Base-by-base conservation (phyloP, 2,888 invertebrate genomes). In the Pediacus dermestoides region DNA sequence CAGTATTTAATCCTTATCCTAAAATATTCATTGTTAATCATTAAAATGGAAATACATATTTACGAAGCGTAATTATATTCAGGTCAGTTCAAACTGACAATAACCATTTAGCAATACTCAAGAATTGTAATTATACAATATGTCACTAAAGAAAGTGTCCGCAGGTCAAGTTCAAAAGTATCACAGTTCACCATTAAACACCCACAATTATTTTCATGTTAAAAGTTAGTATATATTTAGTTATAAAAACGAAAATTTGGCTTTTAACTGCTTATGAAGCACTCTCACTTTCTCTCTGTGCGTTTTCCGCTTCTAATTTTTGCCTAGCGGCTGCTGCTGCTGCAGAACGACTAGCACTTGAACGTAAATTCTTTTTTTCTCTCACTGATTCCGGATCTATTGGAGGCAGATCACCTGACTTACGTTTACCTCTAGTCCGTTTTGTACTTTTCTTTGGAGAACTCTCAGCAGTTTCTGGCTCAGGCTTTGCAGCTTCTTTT, bases 271-370 rank as follows among this genome's bases (percentile, higher is more conserved):
- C 37, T 52, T 55, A 56, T 52, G 54, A 59, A 45, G 54, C 59
- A 51, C 55, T 55, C 35, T 64, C 64, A 49, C 62, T 60, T 40
- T 64, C 63, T 37, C 60, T 60, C 50, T 61, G 61, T 36, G 52
- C 58, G 47, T 66, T 63, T 52, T 69, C 67, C 9, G 67, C 68
- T 48, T 63, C 63, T 42, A 66, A 58, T 18, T 74, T 74, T 9
- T 74, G 74, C 30, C 75, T 52, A 3, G 75, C 71, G 22, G 76
- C 71, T 35, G 76, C 71, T 30, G 76, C 72, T 18, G 75, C 73
- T 48, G 78, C 72, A 52, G 80, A 77, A 54, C 85, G 66, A 52
- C 85, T 84, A 18, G 88, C 82, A 66, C 88, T 88, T 2, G 87
- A 87, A 46, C 78, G 70, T 42, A 79, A 62, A 59, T 78, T 77